A percentile compares a stretch with the other conserved stretches of the same genome.
Conservation (phyloP, 2,113 vertebrate species). For the Piliocolobus tephrosceles region DNA sequence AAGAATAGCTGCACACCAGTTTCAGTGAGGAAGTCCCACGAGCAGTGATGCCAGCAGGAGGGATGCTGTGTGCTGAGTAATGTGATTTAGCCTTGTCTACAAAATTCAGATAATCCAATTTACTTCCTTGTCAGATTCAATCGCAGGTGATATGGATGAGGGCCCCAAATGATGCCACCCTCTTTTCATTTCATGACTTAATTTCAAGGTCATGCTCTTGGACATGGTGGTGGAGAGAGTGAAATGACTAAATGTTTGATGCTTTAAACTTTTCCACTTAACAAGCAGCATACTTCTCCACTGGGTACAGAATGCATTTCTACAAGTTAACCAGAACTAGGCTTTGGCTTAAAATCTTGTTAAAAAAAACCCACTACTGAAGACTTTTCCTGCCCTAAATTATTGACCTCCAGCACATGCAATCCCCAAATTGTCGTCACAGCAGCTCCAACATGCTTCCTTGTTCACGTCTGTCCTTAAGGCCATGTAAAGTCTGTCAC, state of each 20-base stretch:
- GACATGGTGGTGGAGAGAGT: not conserved
- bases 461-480: not conserved
- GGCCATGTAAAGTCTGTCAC: not conserved
- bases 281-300: not conserved
- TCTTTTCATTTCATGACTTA: not conserved
- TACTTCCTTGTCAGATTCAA: not conserved
- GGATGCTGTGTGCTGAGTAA: not conserved
- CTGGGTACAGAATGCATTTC: not conserved
- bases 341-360: not conserved
- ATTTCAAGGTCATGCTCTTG: not conserved
- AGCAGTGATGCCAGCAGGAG: fast-evolving
- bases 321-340: not conserved
- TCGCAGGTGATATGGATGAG: not conserved
- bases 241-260: not conserved
- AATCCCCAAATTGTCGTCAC: fast-evolving
- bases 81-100: not conserved
- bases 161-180: not conserved
- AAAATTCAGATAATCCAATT: slow-evolving; percentile 7
- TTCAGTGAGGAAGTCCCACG: not conserved
- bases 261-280: not conserved
- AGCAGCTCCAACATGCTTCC: not conserved
- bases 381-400: not conserved
- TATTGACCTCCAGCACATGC: not conserved
- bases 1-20: not conserved
- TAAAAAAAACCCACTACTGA: not conserved